Base-by-base conservation (phyloP, 2,888 invertebrate genomes). In the Andrena dorsata region DNA sequence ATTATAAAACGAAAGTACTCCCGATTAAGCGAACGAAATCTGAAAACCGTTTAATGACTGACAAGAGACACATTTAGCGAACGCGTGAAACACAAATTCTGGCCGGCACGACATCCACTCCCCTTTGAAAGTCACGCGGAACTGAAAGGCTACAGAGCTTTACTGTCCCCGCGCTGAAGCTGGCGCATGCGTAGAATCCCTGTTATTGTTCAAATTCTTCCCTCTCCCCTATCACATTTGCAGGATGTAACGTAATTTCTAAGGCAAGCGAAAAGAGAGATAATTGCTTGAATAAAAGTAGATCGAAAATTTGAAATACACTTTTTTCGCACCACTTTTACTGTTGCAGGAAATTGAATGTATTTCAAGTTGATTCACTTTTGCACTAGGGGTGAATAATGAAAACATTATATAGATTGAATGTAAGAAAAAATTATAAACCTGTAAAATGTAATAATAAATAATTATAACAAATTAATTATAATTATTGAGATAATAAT, bases 161-260 rank as follows among this genome's bases (percentile, higher is more conserved):
- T 76, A 66, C 84, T 87, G 84, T 87, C 88, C 88, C 84, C 89
- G 86, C 86, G 89, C 80, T 58, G 84, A 84, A 83, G 70, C 75
- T 79, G 68, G 86, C 86, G 87, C 87, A 80, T 89, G 90, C 90
- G 90, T 89, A 51, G 28, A 23, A 23, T 86, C 65, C 28, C n/a
- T 7, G 0, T 32, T 66, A 4, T 28, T 8, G n/a, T 28, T 32
- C 13, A 61, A 78, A 75, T 60, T 53, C 30, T 47, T 28, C 26
- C 20, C 2, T 16, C 58, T 7, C 7, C 41, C 41, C 16, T 41
- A 16, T 5, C 16, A 41, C 41, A 41, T 41, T 41, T 16, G 16
- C 41, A 4, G 41, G 41, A 41, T 41, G 0, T 16, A 41, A 13
- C 13, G 41, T 41, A 41, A 41, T 41, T 41, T 16, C 16, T 1